Evolutionary conservation across 2,797 vertebrate species (phyloP).

Genomic region (Hirundo rustica): DNA sequence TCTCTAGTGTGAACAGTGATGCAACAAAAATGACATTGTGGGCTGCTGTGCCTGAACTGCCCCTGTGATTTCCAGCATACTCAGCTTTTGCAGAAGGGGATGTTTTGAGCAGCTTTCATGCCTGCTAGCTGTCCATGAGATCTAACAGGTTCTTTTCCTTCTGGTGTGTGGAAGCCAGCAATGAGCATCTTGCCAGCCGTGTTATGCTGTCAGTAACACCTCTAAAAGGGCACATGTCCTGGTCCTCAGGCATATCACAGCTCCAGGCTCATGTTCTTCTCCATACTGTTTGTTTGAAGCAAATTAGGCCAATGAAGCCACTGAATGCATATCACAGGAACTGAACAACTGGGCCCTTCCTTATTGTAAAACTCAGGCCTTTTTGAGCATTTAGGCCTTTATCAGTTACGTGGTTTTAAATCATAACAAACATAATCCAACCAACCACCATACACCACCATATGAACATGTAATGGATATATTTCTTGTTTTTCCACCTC

Average conservation of each 20-base stretch:
- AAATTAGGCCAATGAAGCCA: not conserved
- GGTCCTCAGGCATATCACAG: not conserved
- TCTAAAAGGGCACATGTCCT: not conserved
- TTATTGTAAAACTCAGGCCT: not conserved
- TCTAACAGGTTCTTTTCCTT: not conserved
- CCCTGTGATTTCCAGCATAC: not conserved
- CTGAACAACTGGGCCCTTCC: not conserved
- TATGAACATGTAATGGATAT: not conserved
- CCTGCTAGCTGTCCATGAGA: not conserved
- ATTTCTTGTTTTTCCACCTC: not conserved
- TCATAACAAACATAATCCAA: not conserved
- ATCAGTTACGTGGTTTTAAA: not conserved
- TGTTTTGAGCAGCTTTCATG: not conserved
- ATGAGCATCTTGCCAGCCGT: not conserved
- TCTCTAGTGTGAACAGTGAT: not conserved
- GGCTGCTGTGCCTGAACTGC: not conserved
- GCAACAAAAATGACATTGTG: not conserved
- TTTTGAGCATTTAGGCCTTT: not conserved
- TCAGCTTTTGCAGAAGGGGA: not conserved
- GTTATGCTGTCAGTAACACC: not conserved
- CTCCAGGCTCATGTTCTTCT: not conserved
- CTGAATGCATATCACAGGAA: not conserved
- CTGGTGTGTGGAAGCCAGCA: fast-evolving
- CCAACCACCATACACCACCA: not conserved
- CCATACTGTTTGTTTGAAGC: not conserved